Conservation (phyloP, 2,797 vertebrate genomes). For the Tenualosa ilisha region DNA sequence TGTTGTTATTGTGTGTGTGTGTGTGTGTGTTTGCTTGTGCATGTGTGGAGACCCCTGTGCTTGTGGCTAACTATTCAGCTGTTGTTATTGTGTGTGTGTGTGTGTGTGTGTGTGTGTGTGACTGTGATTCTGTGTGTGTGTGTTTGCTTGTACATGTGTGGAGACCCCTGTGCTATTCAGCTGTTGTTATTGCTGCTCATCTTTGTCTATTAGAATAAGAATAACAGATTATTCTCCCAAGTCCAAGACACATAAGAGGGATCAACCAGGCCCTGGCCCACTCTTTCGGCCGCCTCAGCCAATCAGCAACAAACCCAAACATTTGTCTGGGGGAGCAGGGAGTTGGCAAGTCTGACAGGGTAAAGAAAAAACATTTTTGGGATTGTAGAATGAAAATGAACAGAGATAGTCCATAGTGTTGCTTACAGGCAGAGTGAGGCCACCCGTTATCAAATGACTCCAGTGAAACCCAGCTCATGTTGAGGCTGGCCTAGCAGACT, state of each 20-base stretch:
- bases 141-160: no score
- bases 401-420: neutral
- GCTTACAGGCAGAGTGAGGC: neutral
- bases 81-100: no score
- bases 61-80: no score
- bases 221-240: constrained; percentile 26
- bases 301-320: neutral
- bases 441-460: neutral
- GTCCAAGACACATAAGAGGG: constrained; percentile 2
- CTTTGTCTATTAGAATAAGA: constrained; percentile 33
- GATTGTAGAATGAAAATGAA: neutral
- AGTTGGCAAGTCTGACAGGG: neutral
- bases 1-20: no score
- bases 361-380: neutral
- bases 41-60: no score
- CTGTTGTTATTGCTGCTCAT: neutral
- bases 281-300: neutral
- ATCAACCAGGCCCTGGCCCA: neutral
- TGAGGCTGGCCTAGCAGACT: no score
- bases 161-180: constrained; percentile 31
- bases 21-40: no score
- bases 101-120: no score
- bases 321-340: neutral
- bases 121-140: no score
- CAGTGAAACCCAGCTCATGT: neutral